Base-by-base conservation (phyloP, 2,888 invertebrate species). In the Stomorhina lunata region DNA sequence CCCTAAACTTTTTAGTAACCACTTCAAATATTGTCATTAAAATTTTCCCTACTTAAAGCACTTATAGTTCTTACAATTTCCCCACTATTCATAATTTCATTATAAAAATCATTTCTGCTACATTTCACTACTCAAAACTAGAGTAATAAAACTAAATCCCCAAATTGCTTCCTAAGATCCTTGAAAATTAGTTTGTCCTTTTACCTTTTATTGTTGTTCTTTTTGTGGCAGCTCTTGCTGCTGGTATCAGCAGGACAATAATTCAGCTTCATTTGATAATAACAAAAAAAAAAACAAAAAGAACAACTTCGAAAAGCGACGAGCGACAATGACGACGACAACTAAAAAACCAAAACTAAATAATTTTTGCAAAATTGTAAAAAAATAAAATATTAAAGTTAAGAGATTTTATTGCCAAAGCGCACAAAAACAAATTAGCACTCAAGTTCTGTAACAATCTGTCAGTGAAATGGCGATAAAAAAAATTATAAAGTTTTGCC, bases 371-470 rank as follows among this genome's bases (percentile, higher is more conserved):
- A 37, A 34, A 55, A 53, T 2, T 3, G 0, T 9, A 34, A 32
- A 1, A 15, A 17, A 9, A 61, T 61, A 57, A 59, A 61, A 20
- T 34, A 48, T 50, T 20, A 69, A 73, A 75, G 37, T 73, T 55
- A 57, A 69, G 75, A 59, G 81, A 78, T 73, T 81, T 73, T 34
- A 50, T 69, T 73, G 43, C 66, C 43, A 66, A 40, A 53, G 34
- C 15, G 9, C 61, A 53, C 17, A 45, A 27, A 22, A 63, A 63
- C n/a, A 79, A 79, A 82, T 75, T 75, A 79, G 65, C 79, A 53
- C 79, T 75, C 50, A 20, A 79, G 75, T 79, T 75, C n/a, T 66
- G 75, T 79, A 84, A 81, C 75, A 84, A 84, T 84, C 75, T 84
- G 81, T 71, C 78, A 68, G 68, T 75, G 59, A 69, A 79, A 81